These are phyloP conservation scores for Empidonax alnorum DNA, from an alignment of 2,113 vertebrate genomes.

Conservation along the genomic window DNA sequence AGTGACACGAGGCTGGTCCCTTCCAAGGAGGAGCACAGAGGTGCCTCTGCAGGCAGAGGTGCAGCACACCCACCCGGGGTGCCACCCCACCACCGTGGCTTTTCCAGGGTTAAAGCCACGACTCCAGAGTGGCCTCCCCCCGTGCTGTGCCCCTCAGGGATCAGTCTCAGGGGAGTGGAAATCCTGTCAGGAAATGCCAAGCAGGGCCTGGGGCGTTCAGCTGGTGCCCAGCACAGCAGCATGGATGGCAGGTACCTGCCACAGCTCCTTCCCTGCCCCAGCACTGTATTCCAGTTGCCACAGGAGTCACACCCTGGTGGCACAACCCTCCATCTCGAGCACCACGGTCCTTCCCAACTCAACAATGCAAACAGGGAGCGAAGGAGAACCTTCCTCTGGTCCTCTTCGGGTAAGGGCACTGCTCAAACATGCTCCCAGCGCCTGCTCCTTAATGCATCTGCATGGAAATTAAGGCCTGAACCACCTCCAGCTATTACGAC, in stretches of 20 bases:
- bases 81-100: fast-evolving
- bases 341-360: fast-evolving
- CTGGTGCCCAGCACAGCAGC: background rate
- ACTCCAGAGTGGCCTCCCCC: background rate
- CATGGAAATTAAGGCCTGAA: constrained; percentile 51
- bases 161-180: background rate
- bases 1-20: background rate
- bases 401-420: background rate
- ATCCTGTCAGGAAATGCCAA: background rate
- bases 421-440: background rate
- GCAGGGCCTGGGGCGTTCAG: background rate
- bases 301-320: background rate
- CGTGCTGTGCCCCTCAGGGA: fast-evolving
- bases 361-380: background rate
- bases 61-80: fast-evolving
- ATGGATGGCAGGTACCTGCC: background rate
- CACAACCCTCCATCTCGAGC: background rate
- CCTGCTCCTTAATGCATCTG: constrained; percentile 23
- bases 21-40: background rate
- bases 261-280: background rate
- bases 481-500: constrained; percentile 38
- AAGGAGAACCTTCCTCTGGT: background rate
- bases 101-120: background rate
- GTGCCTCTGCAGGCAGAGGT: background rate
- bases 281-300: fast-evolving